phyloP scores from a whole-genome alignment of 2,888 invertebrate genomes.

The Drosophila prostipennis region DNA sequence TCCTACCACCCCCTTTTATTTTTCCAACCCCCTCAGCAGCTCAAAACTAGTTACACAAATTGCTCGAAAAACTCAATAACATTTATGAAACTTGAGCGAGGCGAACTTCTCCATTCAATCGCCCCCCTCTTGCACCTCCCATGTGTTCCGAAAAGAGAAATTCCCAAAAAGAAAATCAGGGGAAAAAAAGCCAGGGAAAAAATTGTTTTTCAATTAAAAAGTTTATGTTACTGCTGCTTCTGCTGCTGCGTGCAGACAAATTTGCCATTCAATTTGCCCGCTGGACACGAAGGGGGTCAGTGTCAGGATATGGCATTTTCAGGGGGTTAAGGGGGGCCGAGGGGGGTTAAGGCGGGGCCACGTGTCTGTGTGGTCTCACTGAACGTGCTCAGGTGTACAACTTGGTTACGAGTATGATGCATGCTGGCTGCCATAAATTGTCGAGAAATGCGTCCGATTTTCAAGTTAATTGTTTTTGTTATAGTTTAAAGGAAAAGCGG shows the following conservation, averaged over 20 bases:
- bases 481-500: constrained; percentile 5
- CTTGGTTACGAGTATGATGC: constrained; percentile 37
- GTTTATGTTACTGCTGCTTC: constrained; percentile 58
- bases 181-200: constrained; percentile 43
- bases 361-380: constrained; percentile 31
- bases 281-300: constrained; percentile 50
- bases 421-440: constrained; percentile 25
- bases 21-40: constrained; percentile 3
- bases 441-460: constrained; percentile 28
- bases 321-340: background rate
- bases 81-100: constrained; percentile 72
- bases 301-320: constrained; percentile 12
- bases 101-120: constrained; percentile 25
- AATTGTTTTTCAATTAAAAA: constrained; percentile 77
- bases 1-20: constrained; percentile 1
- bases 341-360: constrained; percentile 13
- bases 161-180: constrained; percentile 41
- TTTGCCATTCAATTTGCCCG: constrained; percentile 73
- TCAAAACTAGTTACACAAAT: constrained; percentile 68
- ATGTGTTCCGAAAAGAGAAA: constrained; percentile 29
- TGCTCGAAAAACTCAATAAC: constrained; percentile 55
- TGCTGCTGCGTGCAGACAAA: constrained; percentile 70
- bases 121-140: constrained; percentile 9
- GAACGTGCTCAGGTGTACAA: constrained; percentile 32
- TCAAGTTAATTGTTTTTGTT: constrained; percentile 27